Evolutionary conservation across 2,888 invertebrate species (phyloP).

Genomic region (Drosophila meridiana): DNA sequence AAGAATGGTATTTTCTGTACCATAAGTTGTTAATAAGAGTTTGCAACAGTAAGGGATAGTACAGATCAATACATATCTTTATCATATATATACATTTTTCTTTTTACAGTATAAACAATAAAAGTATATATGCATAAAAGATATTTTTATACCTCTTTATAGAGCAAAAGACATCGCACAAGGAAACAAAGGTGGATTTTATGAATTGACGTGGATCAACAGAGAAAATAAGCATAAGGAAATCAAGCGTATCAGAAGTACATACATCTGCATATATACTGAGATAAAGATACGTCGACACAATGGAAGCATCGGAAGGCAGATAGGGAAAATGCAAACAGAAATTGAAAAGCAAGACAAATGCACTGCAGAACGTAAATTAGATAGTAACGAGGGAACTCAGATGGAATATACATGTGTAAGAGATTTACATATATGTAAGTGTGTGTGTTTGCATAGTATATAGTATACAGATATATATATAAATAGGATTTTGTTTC

Average conservation of each 20-base stretch:
- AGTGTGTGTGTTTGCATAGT: background rate
- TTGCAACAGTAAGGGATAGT: background rate
- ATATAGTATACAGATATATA: background rate
- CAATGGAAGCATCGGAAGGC: background rate
- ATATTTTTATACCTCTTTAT: background rate
- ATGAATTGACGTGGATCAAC: background rate
- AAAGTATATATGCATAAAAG: background rate
- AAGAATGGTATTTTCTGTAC: too few relatives aligned
- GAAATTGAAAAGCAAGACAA: background rate
- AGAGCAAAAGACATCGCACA: slow-evolving; percentile 2
- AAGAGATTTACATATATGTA: background rate
- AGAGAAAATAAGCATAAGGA: background rate
- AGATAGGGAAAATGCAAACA: background rate
- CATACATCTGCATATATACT: background rate
- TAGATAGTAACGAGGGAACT: background rate
- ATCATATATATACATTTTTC: background rate
- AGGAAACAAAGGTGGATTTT: slow-evolving; percentile 6
- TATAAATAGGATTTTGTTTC: background rate
- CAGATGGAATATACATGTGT: background rate
- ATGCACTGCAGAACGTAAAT: background rate
- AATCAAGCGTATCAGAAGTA: background rate
- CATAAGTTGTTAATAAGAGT: background rate
- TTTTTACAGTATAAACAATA: background rate
- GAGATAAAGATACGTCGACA: background rate
- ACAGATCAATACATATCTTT: background rate